Conservation (phyloP, 2,113 vertebrate species). For the Microcebus ravelobensis region DNA sequence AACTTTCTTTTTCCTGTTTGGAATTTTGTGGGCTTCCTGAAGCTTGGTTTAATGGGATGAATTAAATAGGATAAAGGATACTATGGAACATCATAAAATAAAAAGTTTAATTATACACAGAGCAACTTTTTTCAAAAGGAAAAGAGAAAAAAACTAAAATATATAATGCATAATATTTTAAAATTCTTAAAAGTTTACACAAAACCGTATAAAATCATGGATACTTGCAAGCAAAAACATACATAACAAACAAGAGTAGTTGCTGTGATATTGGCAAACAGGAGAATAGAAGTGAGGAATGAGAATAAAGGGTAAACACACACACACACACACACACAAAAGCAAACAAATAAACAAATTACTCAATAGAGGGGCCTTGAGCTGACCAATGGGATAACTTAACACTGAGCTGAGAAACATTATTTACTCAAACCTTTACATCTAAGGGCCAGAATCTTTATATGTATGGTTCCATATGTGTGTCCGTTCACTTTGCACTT, state of each 20-base stretch:
- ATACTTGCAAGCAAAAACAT: background rate
- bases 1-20: background rate
- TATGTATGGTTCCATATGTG: background rate
- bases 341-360: background rate
- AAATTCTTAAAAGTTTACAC: background rate
- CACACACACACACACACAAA: background rate
- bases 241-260: background rate
- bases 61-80: background rate
- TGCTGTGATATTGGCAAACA: background rate
- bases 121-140: background rate
- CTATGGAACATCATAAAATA: background rate
- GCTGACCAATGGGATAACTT: background rate
- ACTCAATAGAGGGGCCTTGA: background rate
- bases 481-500: background rate
- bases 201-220: too few species aligned
- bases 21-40: background rate
- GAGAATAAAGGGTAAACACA: background rate
- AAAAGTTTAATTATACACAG: background rate
- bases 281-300: background rate
- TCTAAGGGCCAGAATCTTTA: background rate
- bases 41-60: background rate
- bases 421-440: background rate
- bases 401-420: background rate
- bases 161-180: background rate
- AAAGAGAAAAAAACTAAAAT: background rate